These are phyloP conservation scores for Psephotus haematonotus DNA, from an alignment of 2,113 vertebrate genomes.

Conservation along the genomic window DNA sequence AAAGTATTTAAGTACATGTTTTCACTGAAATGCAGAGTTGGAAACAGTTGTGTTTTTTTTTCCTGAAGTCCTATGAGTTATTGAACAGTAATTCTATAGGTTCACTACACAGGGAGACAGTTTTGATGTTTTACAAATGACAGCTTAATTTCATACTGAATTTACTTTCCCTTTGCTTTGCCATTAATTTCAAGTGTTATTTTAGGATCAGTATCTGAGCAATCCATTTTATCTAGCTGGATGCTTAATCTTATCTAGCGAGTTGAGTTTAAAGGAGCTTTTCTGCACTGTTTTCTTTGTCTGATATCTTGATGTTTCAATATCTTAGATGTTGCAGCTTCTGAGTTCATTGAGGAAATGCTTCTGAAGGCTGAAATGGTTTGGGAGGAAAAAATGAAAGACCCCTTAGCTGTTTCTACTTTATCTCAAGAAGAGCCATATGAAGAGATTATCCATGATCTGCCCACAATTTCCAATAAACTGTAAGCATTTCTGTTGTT, in stretches of 20 bases:
- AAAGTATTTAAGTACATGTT: not conserved
- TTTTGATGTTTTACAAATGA: not conserved
- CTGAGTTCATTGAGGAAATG: conserved; percentile 84
- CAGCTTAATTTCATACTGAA: not conserved
- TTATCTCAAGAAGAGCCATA: conserved; percentile 80
- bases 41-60: not conserved
- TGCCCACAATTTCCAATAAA: conserved; percentile 80
- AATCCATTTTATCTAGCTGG: not conserved
- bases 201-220: not conserved
- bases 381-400: conserved; percentile 81
- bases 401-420: conserved; percentile 62
- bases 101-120: not conserved
- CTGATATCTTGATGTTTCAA: not conserved
- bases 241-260: not conserved
- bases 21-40: not conserved
- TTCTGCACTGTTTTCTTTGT: not conserved
- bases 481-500: conserved; percentile 75
- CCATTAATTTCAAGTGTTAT: not conserved
- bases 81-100: not conserved
- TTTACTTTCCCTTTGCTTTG: not conserved
- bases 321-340: conserved; percentile 83
- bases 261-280: not conserved
- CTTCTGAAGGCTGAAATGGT: conserved; percentile 85
- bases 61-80: not conserved
- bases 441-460: conserved; percentile 80